Evolutionary conservation across 2,888 invertebrate genomes (phyloP).

Genomic region (Macrophya annulata): DNA sequence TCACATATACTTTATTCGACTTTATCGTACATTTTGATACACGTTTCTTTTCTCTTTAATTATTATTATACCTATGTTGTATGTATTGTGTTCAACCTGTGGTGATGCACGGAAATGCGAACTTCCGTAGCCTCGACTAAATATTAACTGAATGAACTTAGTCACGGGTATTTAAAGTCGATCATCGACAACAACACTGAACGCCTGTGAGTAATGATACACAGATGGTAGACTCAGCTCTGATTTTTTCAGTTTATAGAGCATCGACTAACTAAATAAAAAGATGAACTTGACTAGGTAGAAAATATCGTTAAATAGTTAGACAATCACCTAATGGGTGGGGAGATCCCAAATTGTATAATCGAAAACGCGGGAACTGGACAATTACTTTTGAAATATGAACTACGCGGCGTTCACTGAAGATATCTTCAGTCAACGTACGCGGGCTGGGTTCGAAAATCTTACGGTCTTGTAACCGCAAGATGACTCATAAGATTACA

Average conservation of each 20-base stretch:
- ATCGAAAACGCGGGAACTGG: background rate
- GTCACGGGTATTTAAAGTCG: background rate
- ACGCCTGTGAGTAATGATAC: background rate
- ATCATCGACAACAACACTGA: background rate
- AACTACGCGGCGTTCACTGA: background rate
- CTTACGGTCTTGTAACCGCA: background rate
- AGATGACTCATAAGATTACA: background rate
- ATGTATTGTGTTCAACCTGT: background rate
- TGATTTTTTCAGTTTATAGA: background rate
- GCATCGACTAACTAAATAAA: background rate
- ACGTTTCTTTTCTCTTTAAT: background rate
- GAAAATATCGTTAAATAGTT: background rate
- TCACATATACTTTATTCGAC: background rate
- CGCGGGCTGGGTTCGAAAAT: conserved; percentile 8
- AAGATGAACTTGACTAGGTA: background rate
- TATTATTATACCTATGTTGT: conserved; percentile 20
- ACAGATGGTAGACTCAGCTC: background rate
- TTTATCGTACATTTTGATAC: background rate
- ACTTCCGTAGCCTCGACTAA: background rate
- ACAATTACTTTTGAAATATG: background rate
- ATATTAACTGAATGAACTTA: background rate
- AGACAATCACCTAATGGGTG: background rate
- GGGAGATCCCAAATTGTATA: background rate
- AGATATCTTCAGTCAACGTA: no score
- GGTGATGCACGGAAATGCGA: background rate